These are phyloP conservation scores for Megalonaias nervosa DNA, from an alignment of 1,140 invertebrate genomes.

Conservation along the genomic window DNA sequence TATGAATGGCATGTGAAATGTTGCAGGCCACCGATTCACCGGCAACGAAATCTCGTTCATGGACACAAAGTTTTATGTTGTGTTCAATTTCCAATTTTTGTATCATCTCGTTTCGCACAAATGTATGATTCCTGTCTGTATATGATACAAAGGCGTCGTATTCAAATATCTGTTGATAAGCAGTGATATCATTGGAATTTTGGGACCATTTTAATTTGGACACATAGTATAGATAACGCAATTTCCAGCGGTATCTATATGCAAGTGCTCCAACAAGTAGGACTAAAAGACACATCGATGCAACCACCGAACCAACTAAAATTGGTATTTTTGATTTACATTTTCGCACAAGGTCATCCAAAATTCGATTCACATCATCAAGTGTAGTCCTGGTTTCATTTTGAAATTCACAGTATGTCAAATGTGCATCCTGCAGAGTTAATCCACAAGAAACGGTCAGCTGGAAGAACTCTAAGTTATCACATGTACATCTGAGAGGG, in stretches of 20 bases:
- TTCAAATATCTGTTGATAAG: conserved; percentile 8
- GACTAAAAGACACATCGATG: conserved; percentile 1
- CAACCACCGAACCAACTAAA: conserved; percentile 6
- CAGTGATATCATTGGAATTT: neutral
- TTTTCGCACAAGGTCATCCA: neutral
- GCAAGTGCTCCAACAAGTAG: conserved; percentile 16
- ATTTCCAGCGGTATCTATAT: conserved; percentile 25
- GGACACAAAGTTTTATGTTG: conserved; percentile 45
- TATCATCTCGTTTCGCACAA: conserved; percentile 35
- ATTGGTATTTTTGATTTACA: conserved; percentile 4
- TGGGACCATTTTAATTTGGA: conserved; percentile 9
- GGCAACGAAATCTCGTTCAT: conserved; percentile 57
- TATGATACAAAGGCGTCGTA: conserved; percentile 55
- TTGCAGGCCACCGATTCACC: conserved; percentile 75
- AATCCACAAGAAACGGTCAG: conserved; percentile 5
- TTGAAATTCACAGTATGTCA: conserved; percentile 1
- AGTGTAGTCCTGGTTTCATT: neutral
- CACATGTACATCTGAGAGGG: conserved; percentile 12
- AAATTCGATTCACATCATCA: neutral
- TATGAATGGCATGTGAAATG: conserved; percentile 75
- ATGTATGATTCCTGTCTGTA: conserved; percentile 32
- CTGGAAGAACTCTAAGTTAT: conserved; percentile 1
- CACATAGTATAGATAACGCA: conserved; percentile 16
- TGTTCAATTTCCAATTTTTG: conserved; percentile 36
- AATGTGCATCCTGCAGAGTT: neutral